phyloP scores from a whole-genome alignment of 2,113 vertebrate species.

The Takifugu flavidus region DNA sequence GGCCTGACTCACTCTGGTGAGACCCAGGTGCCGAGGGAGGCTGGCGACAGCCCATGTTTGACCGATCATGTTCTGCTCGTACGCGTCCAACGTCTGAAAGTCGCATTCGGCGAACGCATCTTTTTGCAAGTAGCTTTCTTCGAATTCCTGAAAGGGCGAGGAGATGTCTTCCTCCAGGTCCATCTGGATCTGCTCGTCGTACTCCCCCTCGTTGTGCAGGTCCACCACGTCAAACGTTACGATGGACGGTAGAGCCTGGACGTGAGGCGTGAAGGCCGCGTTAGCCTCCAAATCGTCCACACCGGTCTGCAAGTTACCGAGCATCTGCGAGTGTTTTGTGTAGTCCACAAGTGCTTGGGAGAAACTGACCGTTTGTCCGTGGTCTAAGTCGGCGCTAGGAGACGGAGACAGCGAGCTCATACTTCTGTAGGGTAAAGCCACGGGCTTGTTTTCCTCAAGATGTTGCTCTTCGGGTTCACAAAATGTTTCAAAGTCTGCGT shows the following conservation, averaged over 20 bases:
- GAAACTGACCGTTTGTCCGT: constrained; percentile 86
- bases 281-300: constrained; percentile 78
- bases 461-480: constrained; percentile 63
- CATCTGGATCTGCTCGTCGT: constrained; percentile 86
- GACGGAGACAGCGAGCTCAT: constrained; percentile 42
- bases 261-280: constrained; percentile 84
- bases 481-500: constrained; percentile 58
- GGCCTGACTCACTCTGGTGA: constrained; percentile 77
- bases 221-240: constrained; percentile 95
- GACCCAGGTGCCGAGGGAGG: constrained; percentile 86
- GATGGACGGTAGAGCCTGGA: constrained; percentile 89
- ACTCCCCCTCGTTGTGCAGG: constrained; percentile 91
- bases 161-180: constrained; percentile 83
- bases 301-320: constrained; percentile 80
- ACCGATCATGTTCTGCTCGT: constrained; percentile 74
- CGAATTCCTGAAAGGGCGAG: constrained; percentile 85
- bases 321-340: constrained; percentile 82
- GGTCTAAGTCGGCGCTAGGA: constrained; percentile 58
- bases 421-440: constrained; percentile 48
- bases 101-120: constrained; percentile 85
- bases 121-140: constrained; percentile 84
- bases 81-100: constrained; percentile 81
- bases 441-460: constrained; percentile 56
- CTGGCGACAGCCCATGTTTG: constrained; percentile 87
- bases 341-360: constrained; percentile 93